These are phyloP conservation scores for Podargus strigoides DNA, from an alignment of 2,797 vertebrate genomes.

Conservation along the genomic window DNA sequence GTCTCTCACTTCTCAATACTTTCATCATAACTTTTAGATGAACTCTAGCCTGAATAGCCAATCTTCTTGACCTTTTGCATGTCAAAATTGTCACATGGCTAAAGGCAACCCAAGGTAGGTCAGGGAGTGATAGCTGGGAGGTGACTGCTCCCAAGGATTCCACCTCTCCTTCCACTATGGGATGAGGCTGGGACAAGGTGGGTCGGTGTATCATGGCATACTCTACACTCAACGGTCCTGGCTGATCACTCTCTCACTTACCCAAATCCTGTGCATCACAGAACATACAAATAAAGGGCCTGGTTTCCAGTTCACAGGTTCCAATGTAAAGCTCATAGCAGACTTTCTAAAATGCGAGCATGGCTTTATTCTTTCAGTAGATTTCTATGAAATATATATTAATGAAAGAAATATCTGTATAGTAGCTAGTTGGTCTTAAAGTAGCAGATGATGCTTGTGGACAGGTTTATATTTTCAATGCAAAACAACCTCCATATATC, in stretches of 20 bases:
- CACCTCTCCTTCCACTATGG: background rate
- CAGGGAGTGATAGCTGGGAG: background rate
- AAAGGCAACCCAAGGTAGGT: fast-evolving
- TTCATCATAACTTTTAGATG: background rate
- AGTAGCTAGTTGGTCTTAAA: background rate
- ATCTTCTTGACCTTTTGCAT: background rate
- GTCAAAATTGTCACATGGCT: background rate
- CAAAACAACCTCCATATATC: background rate
- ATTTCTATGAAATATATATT: background rate
- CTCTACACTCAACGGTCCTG: background rate
- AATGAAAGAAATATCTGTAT: background rate
- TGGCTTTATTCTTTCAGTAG: background rate
- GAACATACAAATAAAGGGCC: background rate
- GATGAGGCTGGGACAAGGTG: background rate
- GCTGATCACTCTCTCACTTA: background rate
- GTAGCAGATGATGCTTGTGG: background rate
- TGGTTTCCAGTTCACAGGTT: background rate
- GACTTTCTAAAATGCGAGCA: background rate
- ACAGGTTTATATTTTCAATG: background rate
- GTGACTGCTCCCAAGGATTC: background rate
- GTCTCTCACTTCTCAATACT: background rate
- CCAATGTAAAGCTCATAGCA: background rate
- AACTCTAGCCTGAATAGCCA: background rate
- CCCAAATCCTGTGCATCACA: background rate
- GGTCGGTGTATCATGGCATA: background rate